Evolutionary conservation across 1,140 invertebrate genomes (phyloP).

Genomic region (Dinothrombium tinctorium): DNA sequence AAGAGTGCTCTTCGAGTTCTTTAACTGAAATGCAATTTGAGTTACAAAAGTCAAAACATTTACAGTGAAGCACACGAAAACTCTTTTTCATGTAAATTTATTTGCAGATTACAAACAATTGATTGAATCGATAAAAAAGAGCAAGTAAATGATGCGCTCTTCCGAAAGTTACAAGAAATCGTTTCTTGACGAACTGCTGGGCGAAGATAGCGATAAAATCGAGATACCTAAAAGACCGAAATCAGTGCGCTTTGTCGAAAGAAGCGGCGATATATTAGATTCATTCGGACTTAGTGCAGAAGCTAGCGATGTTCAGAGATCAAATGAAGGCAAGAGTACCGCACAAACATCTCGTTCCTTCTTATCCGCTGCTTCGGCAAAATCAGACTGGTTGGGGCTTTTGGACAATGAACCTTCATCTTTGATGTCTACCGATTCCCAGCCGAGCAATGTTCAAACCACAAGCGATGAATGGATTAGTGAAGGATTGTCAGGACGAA

Average conservation of each 20-base stretch:
- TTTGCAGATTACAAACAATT: no score
- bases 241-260: constrained; percentile 3
- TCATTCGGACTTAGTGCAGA: background rate
- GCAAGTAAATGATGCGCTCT: no score
- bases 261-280: background rate
- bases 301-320: background rate
- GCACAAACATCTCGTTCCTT: background rate
- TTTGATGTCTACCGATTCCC: background rate
- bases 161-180: no score
- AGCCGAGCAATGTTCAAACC: background rate
- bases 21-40: no score
- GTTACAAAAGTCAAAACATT: no score
- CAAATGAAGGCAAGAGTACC: background rate
- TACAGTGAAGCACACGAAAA: no score
- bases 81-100: no score
- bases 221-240: background rate
- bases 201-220: background rate
- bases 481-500: background rate
- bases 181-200: background rate
- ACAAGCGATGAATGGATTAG: background rate
- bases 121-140: no score
- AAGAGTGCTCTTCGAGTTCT: no score
- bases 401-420: background rate
- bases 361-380: background rate
- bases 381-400: background rate